Evolutionary conservation across 1,140 invertebrate genomes (phyloP), one percentile per base, ranked within the genome.

Genomic region (Dinothrombium tinctorium): DNA sequence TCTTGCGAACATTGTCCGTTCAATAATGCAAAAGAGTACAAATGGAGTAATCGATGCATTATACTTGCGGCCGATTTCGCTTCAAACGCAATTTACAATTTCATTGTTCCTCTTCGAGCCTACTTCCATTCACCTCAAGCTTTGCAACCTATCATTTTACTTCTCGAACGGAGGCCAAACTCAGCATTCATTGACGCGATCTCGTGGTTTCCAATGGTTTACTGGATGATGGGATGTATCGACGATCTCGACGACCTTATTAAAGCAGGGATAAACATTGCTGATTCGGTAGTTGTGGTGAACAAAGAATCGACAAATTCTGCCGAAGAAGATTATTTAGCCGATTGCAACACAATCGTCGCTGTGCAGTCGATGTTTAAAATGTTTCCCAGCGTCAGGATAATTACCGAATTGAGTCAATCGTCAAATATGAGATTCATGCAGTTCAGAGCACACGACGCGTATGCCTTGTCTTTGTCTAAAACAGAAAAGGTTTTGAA

Each of bases 401-500:
- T 90, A 52, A 94, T 95, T 53, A 95, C 89, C 22, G 90, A 96
- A 61, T 62, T 96, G 37, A 86, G 82, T n/a, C 87, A 95, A 56
- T 87, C 84, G 14, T 86, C 82, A 32, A 98, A 98, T 58, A 96
- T 98, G 89, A 69, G 89, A 49, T 98, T 98, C 56, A 95, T 95
- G 84, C 86, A 95, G 65, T 98, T 98, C 60, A 64, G 86, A 49
- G 87, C 89, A 12, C 81, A 90, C 56, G 89, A 98, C 62, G 78
- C 82, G 54, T 95, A 94, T 57, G 84, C 87, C 4, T 65, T 94
- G 33, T 82, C 90, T 57, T 70, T 95, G 22, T 92, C 84, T 49
- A 92, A 94, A 70, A 86, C 92, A 74, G 90, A 96, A 73, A 96
- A 96, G 80, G 89, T 94, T 70, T 61, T 40, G 40, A 6, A 11